phyloP scores from a whole-genome alignment of 2,888 invertebrate genomes.

The Arctia plantaginis region DNA sequence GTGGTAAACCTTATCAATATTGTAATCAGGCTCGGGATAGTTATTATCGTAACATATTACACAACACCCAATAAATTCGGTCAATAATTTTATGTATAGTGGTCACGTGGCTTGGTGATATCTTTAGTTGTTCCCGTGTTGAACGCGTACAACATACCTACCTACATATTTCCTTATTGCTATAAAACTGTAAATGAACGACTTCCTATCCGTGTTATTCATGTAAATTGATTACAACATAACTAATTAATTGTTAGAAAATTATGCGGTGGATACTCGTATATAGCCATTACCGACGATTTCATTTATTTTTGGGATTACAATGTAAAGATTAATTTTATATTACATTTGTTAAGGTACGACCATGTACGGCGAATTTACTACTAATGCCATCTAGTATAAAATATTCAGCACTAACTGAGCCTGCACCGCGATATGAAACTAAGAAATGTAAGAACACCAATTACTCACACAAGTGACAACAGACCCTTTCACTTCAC shows the following conservation, averaged over 20 bases:
- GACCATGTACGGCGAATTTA: background rate
- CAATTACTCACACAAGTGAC: no score
- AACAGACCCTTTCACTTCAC: no score
- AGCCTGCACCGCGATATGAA: background rate
- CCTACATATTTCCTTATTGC: conserved; percentile 10
- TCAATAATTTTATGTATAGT: background rate
- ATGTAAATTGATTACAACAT: conserved; percentile 3
- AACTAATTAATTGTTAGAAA: background rate
- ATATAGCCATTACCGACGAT: background rate
- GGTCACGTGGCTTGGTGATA: background rate
- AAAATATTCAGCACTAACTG: background rate
- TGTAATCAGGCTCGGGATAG: background rate
- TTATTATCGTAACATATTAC: background rate
- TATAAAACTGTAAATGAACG: background rate
- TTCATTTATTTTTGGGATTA: background rate
- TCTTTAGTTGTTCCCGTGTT: background rate
- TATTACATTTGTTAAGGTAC: background rate
- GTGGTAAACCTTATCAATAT: background rate
- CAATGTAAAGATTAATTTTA: background rate
- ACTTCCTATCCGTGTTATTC: conserved; percentile 11
- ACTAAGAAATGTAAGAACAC: no score
- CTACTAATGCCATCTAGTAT: background rate
- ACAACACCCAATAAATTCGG: background rate
- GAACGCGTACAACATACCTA: background rate
- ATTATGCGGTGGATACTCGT: background rate